A percentile compares a stretch with the other conserved stretches of the same genome.
Conservation (phyloP, 2,113 vertebrate species). For the Saimiri boliviensis region DNA sequence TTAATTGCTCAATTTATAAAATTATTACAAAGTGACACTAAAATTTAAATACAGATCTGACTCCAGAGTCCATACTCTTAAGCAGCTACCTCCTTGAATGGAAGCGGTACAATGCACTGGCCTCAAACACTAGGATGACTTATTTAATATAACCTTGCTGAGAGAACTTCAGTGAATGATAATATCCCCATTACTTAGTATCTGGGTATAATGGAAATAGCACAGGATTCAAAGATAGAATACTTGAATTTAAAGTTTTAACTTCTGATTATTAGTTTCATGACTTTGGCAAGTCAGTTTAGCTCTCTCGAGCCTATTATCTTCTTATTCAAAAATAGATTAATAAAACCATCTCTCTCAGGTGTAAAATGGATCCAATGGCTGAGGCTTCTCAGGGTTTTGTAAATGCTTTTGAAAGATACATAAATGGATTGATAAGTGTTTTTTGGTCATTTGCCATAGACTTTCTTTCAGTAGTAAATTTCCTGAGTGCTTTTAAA, state of each 20-base stretch:
- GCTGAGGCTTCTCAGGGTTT: background rate
- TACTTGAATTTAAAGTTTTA: background rate
- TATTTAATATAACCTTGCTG: background rate
- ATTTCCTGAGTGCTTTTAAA: constrained; percentile 45
- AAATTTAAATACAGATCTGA: background rate
- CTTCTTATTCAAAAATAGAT: constrained; percentile 36
- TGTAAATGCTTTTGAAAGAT: constrained; percentile 44
- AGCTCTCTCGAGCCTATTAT: background rate
- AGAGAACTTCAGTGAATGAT: background rate
- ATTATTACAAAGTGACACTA: background rate
- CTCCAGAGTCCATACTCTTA: background rate
- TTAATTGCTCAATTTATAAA: background rate
- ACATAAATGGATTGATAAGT: background rate
- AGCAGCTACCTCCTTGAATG: background rate
- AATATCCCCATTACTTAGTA: background rate
- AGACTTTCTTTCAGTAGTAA: constrained; percentile 29
- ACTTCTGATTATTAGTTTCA: background rate
- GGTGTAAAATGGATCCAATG: background rate
- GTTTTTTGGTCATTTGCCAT: background rate
- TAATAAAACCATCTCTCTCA: background rate
- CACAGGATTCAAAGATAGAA: background rate
- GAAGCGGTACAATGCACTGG: background rate
- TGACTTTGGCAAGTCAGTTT: constrained; percentile 18
- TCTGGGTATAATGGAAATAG: background rate
- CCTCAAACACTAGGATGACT: background rate